phyloP scores from a whole-genome alignment of 2,113 vertebrate species.

The Edolisoma coerulescens region DNA sequence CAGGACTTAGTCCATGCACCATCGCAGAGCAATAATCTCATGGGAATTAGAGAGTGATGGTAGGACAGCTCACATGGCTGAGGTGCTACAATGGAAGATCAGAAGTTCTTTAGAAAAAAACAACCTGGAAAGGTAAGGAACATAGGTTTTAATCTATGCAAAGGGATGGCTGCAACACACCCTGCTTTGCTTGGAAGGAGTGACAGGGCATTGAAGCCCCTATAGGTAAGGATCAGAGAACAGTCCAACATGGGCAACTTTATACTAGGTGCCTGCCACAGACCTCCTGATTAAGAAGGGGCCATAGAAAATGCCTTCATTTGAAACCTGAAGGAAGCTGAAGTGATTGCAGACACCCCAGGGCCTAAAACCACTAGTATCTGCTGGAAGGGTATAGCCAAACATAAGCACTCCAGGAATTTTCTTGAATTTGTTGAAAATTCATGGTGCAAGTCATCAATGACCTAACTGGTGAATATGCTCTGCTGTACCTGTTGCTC shows the following conservation, averaged over 20 bases:
- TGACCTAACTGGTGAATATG: background rate
- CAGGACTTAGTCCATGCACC: background rate
- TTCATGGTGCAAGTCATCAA: background rate
- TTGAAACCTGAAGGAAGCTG: background rate
- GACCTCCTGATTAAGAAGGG: background rate
- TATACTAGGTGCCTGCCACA: background rate
- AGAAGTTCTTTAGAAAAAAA: background rate
- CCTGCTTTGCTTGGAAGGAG: background rate
- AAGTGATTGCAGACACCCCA: rapidly evolving
- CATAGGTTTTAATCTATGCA: background rate
- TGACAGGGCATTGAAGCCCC: background rate
- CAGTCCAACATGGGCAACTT: background rate
- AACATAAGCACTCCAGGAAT: background rate
- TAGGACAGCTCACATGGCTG: background rate
- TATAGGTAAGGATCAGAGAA: background rate
- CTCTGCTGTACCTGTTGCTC: background rate
- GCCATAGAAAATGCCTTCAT: background rate
- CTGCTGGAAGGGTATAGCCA: background rate
- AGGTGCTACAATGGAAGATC: background rate
- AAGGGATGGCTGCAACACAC: background rate
- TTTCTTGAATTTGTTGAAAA: background rate
- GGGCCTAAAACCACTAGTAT: background rate
- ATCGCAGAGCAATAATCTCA: background rate
- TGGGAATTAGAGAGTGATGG: background rate
- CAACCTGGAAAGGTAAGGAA: background rate